These are phyloP conservation scores for Odontamblyopus lacepedii DNA, from an alignment of 2,797 vertebrate species.

Conservation along the genomic window DNA sequence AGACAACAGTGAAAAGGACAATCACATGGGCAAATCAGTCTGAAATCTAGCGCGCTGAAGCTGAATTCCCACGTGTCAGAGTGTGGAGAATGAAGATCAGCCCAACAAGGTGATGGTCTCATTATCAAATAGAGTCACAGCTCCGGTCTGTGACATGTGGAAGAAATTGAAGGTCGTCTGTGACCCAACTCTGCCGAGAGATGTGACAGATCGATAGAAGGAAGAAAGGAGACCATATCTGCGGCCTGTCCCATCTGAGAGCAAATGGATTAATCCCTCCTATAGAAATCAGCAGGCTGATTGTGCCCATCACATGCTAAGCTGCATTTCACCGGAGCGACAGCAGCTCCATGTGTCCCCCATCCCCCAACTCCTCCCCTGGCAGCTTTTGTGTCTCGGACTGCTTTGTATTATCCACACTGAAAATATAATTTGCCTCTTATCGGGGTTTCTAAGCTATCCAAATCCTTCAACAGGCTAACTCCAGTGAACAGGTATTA, in stretches of 20 bases:
- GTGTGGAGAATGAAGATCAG: constrained; percentile 64
- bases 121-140: constrained; percentile 79
- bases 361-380: constrained; percentile 79
- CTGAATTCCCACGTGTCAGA: constrained; percentile 49
- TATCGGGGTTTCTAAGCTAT: constrained; percentile 95
- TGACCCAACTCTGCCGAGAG: constrained; percentile 76
- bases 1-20: constrained; percentile 18
- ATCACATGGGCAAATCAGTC: constrained; percentile 29
- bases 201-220: constrained; percentile 91
- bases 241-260: constrained; percentile 83
- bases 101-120: constrained; percentile 73
- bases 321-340: constrained; percentile 94
- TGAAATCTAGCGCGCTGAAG: constrained; percentile 37
- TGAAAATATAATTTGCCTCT: constrained; percentile 99
- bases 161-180: constrained; percentile 78
- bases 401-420: constrained; percentile 93
- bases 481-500: constrained; percentile 98
- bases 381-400: constrained; percentile 87
- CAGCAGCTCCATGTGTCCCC: constrained; percentile 91
- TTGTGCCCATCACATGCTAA: constrained; percentile 93
- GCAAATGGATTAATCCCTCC: constrained; percentile 96
- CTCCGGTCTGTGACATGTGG: constrained; percentile 61
- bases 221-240: constrained; percentile 82
- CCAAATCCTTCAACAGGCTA: constrained; percentile 96
- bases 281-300: constrained; percentile 95